Base-by-base conservation (phyloP, 2,888 invertebrate genomes). In the Endomychus coccineus region DNA sequence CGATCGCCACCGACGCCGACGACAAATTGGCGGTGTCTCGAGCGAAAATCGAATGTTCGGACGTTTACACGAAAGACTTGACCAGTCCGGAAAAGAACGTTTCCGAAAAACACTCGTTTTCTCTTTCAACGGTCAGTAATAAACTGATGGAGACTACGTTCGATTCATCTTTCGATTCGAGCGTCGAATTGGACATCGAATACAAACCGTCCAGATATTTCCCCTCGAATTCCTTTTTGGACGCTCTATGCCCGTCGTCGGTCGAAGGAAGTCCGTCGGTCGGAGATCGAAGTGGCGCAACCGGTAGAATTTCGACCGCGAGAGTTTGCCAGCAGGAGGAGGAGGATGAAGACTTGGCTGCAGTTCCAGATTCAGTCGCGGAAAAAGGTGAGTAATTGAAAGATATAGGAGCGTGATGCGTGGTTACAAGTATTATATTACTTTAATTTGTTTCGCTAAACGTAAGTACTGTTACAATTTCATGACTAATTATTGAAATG, bases 121-220 rank as follows among this genome's bases (percentile, higher is more conserved):
- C 9, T 28, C 10, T 3, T 15, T 13, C 15, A 14, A 34, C 2
- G 1, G 30, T 23, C 13, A 24, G n/a, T 16, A n/a, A 22, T 16
- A 13, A 16, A 23, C 13, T 16, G 9, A 16, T 13, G 10, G 29
- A 36, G 24, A 36, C 36, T 4, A 16, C 23, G n/a, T 11, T 35
- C 4, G 27, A 35, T 28, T 35, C 36, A 12, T 16, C 16, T n/a
- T 16, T 12, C n/a, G 29, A 4, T 16, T 19, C 28, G 19, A 36
- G 10, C 15, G 3, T 2, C 2, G 15, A 16, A 14, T 12, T 30
- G 24, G 31, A 13, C 7, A 13, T 3, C 2, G 11, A 25, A 25
- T 13, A 25, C 6, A 2, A 14, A 25, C 11, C n/a, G 4, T 6
- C n/a, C 11, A 10, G 12, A 10, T 25, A 12, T 25, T 25, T n/a